Evolutionary conservation across 2,113 vertebrate genomes (phyloP).

Genomic region (Probosciger aterrimus): DNA sequence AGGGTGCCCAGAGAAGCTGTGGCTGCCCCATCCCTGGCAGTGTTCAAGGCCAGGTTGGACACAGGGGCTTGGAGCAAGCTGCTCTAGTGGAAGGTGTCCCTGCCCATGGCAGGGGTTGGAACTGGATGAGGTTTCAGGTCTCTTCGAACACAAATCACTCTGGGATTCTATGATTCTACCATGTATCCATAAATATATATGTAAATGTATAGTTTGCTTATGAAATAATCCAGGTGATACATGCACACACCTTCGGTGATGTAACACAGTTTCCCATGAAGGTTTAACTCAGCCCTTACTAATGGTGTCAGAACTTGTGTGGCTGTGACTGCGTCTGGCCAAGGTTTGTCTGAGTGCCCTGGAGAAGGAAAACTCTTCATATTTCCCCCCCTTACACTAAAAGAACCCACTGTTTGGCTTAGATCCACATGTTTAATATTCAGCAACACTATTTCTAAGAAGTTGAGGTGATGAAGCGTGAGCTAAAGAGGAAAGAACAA

Average conservation of each 20-base stretch:
- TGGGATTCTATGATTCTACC: not conserved
- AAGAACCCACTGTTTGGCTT: not conserved
- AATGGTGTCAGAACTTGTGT: not conserved
- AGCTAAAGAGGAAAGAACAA: not conserved
- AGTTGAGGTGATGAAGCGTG: not conserved
- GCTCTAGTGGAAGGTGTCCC: not conserved
- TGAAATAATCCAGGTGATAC: rapidly evolving
- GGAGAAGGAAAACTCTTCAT: not conserved
- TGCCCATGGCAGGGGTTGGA: not conserved
- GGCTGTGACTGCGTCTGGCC: not conserved
- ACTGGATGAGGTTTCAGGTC: not conserved
- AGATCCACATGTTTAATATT: not conserved
- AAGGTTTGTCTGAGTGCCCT: rapidly evolving
- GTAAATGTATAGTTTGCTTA: not conserved
- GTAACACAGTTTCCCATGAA: not conserved
- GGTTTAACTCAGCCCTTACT: not conserved
- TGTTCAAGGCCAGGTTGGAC: not conserved
- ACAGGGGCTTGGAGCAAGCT: not conserved
- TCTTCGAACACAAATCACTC: no score
- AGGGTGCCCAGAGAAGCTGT: no score
- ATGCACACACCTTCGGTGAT: rapidly evolving
- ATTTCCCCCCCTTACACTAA: not conserved
- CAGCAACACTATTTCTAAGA: not conserved
- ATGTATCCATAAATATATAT: not conserved
- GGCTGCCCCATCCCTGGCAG: not conserved